Conservation (phyloP, 1,140 invertebrate genomes). For the Holcopasites calliopsidis region DNA sequence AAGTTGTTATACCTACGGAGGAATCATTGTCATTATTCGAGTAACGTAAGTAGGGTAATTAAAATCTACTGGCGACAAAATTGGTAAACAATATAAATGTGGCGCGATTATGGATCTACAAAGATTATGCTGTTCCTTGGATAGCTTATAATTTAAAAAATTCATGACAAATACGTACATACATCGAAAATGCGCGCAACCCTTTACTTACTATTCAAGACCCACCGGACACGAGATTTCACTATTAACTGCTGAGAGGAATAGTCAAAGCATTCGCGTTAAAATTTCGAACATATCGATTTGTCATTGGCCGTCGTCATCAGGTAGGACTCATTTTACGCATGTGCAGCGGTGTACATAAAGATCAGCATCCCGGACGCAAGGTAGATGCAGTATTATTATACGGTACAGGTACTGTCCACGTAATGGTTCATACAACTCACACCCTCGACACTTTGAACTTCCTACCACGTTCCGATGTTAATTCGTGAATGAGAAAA, state of each 20-base stretch:
- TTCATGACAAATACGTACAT: not conserved
- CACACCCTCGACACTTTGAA: not conserved
- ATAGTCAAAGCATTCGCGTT: conserved; percentile 33
- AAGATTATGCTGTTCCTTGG: too few relatives aligned
- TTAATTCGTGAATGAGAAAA: not conserved
- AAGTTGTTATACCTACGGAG: not conserved
- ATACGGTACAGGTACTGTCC: too few relatives aligned
- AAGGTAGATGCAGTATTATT: not conserved
- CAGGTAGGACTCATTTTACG: conserved; percentile 33
- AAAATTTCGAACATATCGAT: conserved; percentile 63
- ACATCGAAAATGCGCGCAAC: not conserved
- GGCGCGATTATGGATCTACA: not conserved
- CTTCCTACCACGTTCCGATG: not conserved
- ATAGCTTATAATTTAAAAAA: not conserved
- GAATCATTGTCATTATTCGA: not conserved
- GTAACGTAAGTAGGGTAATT: not conserved
- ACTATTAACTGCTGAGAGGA: conserved; percentile 22
- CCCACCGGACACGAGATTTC: conserved; percentile 2
- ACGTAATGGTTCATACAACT: not conserved
- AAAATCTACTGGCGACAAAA: not conserved
- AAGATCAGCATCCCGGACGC: conserved; percentile 1
- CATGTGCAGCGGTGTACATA: conserved; percentile 10
- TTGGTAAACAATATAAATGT: not conserved
- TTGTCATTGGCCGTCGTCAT: conserved; percentile 39
- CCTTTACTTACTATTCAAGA: conserved; percentile 9